Percentiles rank a stretch among this genome's conserved stretches.
These are phyloP conservation scores for Tromatobia lineatoria DNA, from an alignment of 2,888 invertebrate genomes.

Conservation along the genomic window DNA sequence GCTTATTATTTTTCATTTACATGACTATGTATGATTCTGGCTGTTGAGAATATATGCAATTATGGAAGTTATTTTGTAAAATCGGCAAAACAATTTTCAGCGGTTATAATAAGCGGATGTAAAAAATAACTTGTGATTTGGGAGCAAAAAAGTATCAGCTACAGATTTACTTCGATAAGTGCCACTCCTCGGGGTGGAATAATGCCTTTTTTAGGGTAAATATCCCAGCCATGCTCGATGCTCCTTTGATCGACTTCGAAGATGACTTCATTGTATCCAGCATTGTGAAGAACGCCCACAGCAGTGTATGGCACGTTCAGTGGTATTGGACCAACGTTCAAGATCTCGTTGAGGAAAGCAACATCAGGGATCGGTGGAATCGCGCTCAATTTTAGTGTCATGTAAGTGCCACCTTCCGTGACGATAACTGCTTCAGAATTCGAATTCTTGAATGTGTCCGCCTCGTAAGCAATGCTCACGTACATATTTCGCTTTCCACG, in stretches of 20 bases:
- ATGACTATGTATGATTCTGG: too few relatives aligned
- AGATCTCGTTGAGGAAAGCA: slow-evolving; percentile 70
- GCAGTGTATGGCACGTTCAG: slow-evolving; percentile 79
- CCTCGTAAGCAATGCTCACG: slow-evolving; percentile 84
- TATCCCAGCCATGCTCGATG: slow-evolving; percentile 69
- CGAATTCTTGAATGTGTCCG: slow-evolving; percentile 72
- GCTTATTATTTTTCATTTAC: too few relatives aligned
- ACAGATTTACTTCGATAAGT: slow-evolving; percentile 68
- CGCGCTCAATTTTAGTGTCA: slow-evolving; percentile 73
- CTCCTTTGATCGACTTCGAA: slow-evolving; percentile 72
- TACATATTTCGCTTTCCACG: slow-evolving; percentile 86
- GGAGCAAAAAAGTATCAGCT: background rate
- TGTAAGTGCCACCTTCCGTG: slow-evolving; percentile 79
- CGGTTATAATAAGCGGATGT: too few relatives aligned
- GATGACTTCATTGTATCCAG: slow-evolving; percentile 67
- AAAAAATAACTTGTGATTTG: too few relatives aligned
- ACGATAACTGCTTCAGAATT: slow-evolving; percentile 79
- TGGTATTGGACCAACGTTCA: slow-evolving; percentile 82
- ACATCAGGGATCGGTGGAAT: slow-evolving; percentile 62
- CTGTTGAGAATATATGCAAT: too few relatives aligned
- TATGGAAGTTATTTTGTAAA: too few relatives aligned
- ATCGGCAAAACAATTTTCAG: too few relatives aligned
- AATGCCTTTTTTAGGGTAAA: slow-evolving; percentile 70
- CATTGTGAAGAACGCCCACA: slow-evolving; percentile 73
- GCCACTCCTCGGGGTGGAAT: slow-evolving; percentile 74